Evolutionary conservation across 2,888 invertebrate genomes (phyloP), one percentile per base, ranked within the genome.

Genomic region (Yponomeuta malinellus): DNA sequence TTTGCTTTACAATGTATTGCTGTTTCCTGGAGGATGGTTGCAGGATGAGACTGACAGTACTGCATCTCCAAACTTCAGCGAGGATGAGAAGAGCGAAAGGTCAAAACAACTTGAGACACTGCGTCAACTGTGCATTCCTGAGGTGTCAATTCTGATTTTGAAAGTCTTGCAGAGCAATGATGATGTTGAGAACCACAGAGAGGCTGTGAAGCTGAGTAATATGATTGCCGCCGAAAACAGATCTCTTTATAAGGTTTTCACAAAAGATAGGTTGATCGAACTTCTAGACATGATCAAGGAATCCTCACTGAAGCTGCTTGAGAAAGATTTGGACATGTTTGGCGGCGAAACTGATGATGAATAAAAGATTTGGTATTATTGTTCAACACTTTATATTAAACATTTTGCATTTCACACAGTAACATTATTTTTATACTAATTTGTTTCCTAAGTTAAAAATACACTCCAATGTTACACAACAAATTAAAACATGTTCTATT

Each of bases 1-100:
- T 73, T 93, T 96, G 70, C 90, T 98, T 9, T 97, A 96, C 85
- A 98, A 98, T 86, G 96, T 98, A 0, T 83, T 98, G 63, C 84
- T 97, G 10, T 98, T 98, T 82, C 97, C 98, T 3, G 96, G 97
- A 77, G 98, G 98, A 6, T 98, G 98, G 98, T 93, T 98, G 72
- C 94, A 95, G 67, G 98, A 98, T 82, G 93, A 94, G 23, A 93
- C 85, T 75, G 92, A 93, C 68, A 86, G 92, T 29, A 90, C 92
- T 71, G 93, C 92, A 73, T 92, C 92, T 0, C 76, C 79, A 8
- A 89, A 87, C 37, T 90, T 84, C 52, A 88, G 81, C 75, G 92
- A 93, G 73, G 86, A 91, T 72, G 92, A 93, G 70, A 85, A 84
- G 66, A 76, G 85, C 31, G 92, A 93, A 63, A 94, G 97, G 77